These are phyloP conservation scores for Drosophila yakuba DNA, from an alignment of 1,140 invertebrate species.

Conservation along the genomic window DNA sequence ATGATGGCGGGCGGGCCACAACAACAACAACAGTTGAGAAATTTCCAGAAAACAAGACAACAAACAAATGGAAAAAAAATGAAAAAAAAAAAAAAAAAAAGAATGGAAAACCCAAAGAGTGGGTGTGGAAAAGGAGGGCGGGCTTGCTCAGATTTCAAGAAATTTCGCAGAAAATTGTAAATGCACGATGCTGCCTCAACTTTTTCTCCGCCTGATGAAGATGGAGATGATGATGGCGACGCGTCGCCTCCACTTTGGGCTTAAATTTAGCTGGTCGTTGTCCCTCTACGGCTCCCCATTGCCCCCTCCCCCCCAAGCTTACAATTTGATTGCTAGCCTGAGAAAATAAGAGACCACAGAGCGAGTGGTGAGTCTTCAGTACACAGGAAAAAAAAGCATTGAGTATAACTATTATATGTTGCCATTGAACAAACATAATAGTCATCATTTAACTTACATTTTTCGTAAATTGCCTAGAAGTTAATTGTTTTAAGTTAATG, in stretches of 20 bases:
- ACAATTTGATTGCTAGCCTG: conserved; percentile 70
- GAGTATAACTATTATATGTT: too few species aligned
- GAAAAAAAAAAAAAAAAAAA: too few species aligned
- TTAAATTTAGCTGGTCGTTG: conserved; percentile 61
- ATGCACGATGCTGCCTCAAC: conserved; percentile 62
- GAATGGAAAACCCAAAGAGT: conserved; percentile 17
- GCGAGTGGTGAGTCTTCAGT: conserved; percentile 12
- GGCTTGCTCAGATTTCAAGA: conserved; percentile 74
- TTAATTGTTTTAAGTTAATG: too few species aligned
- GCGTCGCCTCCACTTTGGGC: conserved; percentile 69
- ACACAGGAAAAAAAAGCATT: background rate
- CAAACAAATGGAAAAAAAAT: background rate
- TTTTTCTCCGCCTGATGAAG: conserved; percentile 16
- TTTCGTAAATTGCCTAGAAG: too few species aligned
- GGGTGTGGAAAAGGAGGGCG: conserved; percentile 28
- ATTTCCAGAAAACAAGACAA: conserved; percentile 46
- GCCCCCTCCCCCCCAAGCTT: background rate
- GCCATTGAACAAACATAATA: too few species aligned
- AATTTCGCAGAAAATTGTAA: conserved; percentile 82
- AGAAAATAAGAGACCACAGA: conserved; percentile 65
- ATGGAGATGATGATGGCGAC: conserved; percentile 49
- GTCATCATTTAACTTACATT: too few species aligned
- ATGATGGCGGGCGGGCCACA: conserved; percentile 73
- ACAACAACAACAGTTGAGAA: conserved; percentile 14
- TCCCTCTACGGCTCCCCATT: conserved; percentile 28